These are phyloP conservation scores for Sitophilus oryzae DNA, from an alignment of 1,140 invertebrate species.

Conservation along the genomic window DNA sequence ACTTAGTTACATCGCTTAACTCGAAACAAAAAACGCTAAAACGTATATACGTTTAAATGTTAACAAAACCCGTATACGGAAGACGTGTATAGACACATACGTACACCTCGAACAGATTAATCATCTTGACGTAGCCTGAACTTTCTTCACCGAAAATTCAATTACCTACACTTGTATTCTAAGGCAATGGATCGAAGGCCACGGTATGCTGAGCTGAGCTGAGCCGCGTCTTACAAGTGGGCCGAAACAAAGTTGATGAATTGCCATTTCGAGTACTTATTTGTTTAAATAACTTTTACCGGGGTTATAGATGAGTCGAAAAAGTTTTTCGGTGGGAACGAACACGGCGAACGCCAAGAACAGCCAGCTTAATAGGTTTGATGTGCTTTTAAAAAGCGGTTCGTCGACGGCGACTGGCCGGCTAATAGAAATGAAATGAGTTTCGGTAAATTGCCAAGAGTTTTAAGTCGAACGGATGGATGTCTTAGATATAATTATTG, in stretches of 20 bases:
- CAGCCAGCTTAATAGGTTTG: background rate
- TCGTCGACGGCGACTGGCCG: no score
- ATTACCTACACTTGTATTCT: background rate
- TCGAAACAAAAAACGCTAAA: no score
- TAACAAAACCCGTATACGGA: no score
- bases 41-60: no score
- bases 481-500: background rate
- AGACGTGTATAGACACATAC: no score
- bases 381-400: background rate
- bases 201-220: no score
- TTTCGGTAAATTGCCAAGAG: background rate
- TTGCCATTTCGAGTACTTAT: background rate
- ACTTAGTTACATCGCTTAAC: no score
- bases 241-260: background rate
- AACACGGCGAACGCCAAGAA: background rate
- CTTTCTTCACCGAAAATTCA: background rate
- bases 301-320: background rate
- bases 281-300: background rate
- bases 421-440: background rate
- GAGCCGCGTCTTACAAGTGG: no score
- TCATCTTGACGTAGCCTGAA: background rate
- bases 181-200: background rate
- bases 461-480: background rate
- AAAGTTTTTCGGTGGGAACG: background rate
- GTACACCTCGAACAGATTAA: background rate